A percentile compares a stretch with the other conserved stretches of the same genome.
phyloP scores from a whole-genome alignment of 92 coral and sea anemone genomes.

The Zoanthus sociatus region DNA sequence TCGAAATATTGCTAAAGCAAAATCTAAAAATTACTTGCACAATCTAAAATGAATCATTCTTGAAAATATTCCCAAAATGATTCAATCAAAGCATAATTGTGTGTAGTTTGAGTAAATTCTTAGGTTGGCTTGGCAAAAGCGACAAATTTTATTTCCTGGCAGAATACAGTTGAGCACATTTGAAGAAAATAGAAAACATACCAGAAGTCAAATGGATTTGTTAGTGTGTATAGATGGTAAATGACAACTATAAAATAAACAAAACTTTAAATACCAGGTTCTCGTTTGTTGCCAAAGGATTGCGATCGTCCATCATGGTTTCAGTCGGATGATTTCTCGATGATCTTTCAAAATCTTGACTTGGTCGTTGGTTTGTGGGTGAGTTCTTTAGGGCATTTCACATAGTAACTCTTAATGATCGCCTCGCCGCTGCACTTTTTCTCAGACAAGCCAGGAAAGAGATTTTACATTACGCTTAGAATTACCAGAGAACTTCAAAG shows the following conservation, averaged over 20 bases:
- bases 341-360: not conserved
- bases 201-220: not conserved
- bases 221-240: not conserved
- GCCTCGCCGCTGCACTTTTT: not conserved
- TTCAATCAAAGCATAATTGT: not conserved
- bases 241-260: conserved; percentile 19
- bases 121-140: not conserved
- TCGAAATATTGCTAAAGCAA: not conserved
- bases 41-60: not conserved
- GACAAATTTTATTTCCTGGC: not conserved
- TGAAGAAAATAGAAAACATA: not conserved
- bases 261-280: conserved; percentile 81
- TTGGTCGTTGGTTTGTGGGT: not conserved
- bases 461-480: conserved; percentile 33
- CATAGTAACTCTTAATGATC: not conserved
- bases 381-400: conserved; percentile 17
- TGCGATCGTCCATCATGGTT: conserved; percentile 86
- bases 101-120: not conserved
- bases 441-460: conserved; percentile 10
- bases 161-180: not conserved
- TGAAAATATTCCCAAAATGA: not conserved
- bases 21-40: not conserved
- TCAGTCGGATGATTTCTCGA: not conserved
- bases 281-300: conserved; percentile 89
- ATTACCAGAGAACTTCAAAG: conserved; percentile 17